These are phyloP conservation scores for Drosophila malerkotliana DNA, from an alignment of 1,140 invertebrate species.

Conservation along the genomic window DNA sequence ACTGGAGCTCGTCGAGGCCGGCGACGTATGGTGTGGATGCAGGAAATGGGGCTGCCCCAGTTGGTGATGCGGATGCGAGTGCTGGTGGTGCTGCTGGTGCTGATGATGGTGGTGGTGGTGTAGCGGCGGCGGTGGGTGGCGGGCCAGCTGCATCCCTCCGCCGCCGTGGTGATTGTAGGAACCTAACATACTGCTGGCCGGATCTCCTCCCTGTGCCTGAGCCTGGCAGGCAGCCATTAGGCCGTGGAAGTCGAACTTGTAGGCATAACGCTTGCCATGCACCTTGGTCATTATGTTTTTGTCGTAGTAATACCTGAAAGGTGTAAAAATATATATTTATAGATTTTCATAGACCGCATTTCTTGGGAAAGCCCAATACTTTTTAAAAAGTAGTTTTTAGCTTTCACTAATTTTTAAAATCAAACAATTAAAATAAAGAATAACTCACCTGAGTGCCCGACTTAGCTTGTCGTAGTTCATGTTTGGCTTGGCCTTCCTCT, in stretches of 20 bases:
- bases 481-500: slow-evolving; percentile 96
- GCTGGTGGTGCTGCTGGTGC: slow-evolving; percentile 67
- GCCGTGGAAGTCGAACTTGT: slow-evolving; percentile 96
- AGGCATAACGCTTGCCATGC: slow-evolving; percentile 95
- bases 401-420: neutral
- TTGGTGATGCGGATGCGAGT: slow-evolving; percentile 44
- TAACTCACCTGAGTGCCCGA: slow-evolving; percentile 90
- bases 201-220: slow-evolving; percentile 86
- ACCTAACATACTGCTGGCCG: slow-evolving; percentile 71
- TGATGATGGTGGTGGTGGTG: slow-evolving; percentile 60
- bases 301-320: slow-evolving; percentile 97
- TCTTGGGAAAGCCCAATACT: too few relatives aligned
- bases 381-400: neutral
- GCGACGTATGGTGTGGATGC: slow-evolving; percentile 57
- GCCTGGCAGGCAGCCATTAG: slow-evolving; percentile 93
- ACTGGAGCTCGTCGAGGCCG: slow-evolving; percentile 68
- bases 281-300: slow-evolving; percentile 99
- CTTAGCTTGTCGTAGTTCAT: slow-evolving; percentile 99
- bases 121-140: slow-evolving; percentile 28
- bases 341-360: neutral
- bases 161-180: slow-evolving; percentile 71
- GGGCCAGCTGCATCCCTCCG: slow-evolving; percentile 43
- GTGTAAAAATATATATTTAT: neutral
- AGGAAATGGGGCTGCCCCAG: slow-evolving; percentile 38
- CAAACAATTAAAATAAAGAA: too few relatives aligned